Evolutionary conservation across 2,888 invertebrate species (phyloP), one percentile per base, ranked within the genome.

Genomic region (Thymelicus acteon): DNA sequence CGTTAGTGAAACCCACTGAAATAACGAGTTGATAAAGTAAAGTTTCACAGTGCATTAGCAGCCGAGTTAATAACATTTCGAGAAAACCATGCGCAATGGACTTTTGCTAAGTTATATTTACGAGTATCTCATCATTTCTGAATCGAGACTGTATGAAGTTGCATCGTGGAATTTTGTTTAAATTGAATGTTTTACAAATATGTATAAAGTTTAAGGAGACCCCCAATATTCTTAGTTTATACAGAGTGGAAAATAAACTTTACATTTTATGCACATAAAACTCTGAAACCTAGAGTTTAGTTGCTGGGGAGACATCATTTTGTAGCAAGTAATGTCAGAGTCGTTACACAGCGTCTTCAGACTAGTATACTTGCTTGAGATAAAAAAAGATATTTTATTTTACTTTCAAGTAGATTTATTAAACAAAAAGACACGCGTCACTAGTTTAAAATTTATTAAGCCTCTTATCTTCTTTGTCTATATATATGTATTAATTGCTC

Each of bases 11-110:
- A 49, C 49, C 39, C 63, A 60, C 69, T 58, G 63, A 60, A 62
- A 70, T 70, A 64, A 64, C 58, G 69, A 70, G 58, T 70, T 64
- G 63, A 19, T 54, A 62, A 68, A 68, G 57, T 63, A 52, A 65
- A 54, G 54, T 65, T 70, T 49, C 58, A 31, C 63, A 64, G 49
- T 70, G 63, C 63, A 70, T 70, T 63, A 62, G 69, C 63, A 57
- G 48, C 7, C 15, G 60, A 62, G 62, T 44, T 68, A 61, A 60
- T 47, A 61, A 40, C 7, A 58, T 57, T 63, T 57, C 24, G 47
- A 44, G 57, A 66, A 65, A 54, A 52, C 24, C 15, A 68, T 37
- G 62, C 47, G 57, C 48, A 69, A 69, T 63, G 57, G 48, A 69
- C 47, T 69, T 68, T 61, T 24, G 24, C 44, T 15, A 52, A 68